phyloP scores from a whole-genome alignment of 2,113 vertebrate species.

The Stegostoma tigrinum region DNA sequence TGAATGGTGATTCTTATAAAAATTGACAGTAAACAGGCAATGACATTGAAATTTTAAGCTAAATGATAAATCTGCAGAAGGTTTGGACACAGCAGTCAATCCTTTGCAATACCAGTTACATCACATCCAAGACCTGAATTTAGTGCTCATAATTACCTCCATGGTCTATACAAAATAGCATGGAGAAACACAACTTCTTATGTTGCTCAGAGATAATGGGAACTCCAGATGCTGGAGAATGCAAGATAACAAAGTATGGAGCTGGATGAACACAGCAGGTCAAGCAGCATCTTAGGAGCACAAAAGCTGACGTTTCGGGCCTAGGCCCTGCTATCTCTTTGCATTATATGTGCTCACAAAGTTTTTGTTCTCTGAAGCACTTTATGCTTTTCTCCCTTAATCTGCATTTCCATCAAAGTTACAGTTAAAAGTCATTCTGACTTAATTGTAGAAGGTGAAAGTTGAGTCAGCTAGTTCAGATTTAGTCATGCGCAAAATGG shows the following conservation, averaged over 20 bases:
- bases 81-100: not conserved
- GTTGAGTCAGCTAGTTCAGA: too few species aligned
- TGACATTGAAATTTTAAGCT: not conserved
- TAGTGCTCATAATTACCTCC: not conserved
- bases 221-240: too few species aligned
- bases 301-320: too few species aligned
- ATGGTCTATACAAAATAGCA: not conserved
- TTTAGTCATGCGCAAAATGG: too few species aligned
- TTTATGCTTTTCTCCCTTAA: not conserved
- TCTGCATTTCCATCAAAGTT: too few species aligned
- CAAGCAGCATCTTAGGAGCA: too few species aligned
- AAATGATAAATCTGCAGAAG: not conserved
- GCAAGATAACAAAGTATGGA: too few species aligned
- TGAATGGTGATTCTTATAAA: not conserved
- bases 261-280: too few species aligned
- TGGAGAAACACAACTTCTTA: not conserved
- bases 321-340: not conserved
- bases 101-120: not conserved
- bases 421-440: too few species aligned
- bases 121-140: not conserved
- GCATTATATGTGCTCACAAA: not conserved
- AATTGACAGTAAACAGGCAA: not conserved
- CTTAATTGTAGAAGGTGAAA: too few species aligned
- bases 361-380: not conserved
- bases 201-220: too few species aligned